Evolutionary conservation across 1,140 invertebrate genomes (phyloP).

Genomic region (Sitobion miscanthi): DNA sequence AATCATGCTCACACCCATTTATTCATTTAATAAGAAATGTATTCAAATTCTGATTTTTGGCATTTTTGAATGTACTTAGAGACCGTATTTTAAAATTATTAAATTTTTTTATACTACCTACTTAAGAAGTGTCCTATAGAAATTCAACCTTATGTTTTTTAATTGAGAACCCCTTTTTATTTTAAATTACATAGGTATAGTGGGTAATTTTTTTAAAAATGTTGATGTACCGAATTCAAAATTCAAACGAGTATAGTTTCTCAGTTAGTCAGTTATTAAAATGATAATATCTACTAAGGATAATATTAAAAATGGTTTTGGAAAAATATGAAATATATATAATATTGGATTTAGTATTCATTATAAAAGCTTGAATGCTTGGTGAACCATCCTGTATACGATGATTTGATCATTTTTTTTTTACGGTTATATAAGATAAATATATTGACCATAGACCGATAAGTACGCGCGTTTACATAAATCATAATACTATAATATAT

Average conservation of each 20-base stretch:
- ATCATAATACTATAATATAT: too few species aligned
- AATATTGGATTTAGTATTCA: background rate
- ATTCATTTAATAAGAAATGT: background rate
- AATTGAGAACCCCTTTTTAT: background rate
- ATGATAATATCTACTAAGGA: background rate
- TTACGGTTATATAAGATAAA: background rate
- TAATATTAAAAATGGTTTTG: too few species aligned
- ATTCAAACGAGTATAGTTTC: background rate
- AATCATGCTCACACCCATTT: background rate
- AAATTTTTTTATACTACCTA: background rate
- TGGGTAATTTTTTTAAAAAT: background rate
- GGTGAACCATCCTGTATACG: background rate
- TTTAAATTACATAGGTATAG: background rate
- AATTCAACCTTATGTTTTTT: background rate
- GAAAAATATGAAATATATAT: background rate
- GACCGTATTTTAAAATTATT: background rate
- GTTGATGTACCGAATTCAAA: background rate
- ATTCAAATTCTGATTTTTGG: background rate
- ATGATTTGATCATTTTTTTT: background rate
- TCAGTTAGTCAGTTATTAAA: too few species aligned
- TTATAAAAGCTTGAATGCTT: too few species aligned
- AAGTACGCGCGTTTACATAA: background rate
- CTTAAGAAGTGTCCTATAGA: background rate
- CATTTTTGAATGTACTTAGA: background rate
- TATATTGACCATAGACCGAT: background rate